Percentiles rank a stretch among this genome's conserved stretches.
These are phyloP conservation scores for Macrosiphum euphorbiae DNA, from an alignment of 2,888 invertebrate genomes.

Conservation along the genomic window DNA sequence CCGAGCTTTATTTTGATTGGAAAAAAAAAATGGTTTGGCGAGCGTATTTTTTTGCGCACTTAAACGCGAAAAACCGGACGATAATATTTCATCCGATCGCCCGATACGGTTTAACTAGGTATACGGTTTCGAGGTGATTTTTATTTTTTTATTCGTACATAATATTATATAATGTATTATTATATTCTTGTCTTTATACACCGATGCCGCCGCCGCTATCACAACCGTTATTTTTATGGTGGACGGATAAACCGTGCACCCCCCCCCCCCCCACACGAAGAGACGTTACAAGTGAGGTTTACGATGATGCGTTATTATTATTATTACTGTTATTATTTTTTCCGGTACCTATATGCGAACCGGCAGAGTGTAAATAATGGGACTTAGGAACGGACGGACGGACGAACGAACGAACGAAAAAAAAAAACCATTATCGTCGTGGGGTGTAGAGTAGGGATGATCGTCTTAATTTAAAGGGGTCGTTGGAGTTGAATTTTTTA, in stretches of 20 bases:
- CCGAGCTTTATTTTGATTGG: not conserved
- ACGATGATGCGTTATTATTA: constrained; percentile 52
- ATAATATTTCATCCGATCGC: not conserved
- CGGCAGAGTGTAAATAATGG: constrained; percentile 58
- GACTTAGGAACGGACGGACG: not conserved
- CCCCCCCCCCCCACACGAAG: not conserved
- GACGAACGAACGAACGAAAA: not conserved
- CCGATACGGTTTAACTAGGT: not conserved
- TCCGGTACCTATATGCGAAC: not conserved
- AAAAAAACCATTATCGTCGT: constrained; percentile 34
- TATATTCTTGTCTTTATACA: not conserved
- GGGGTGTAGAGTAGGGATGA: not conserved
- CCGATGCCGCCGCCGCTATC: not conserved
- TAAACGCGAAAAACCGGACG: not conserved
- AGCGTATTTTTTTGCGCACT: not conserved
- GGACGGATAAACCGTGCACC: not conserved
- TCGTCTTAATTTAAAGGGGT: constrained; percentile 58
- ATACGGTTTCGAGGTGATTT: not conserved
- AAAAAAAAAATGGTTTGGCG: not conserved
- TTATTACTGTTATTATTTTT: constrained; percentile 35
- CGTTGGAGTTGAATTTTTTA: constrained; percentile 24
- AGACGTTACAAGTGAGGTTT: constrained; percentile 38
- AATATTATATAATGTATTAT: not conserved
- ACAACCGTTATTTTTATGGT: constrained; percentile 14
- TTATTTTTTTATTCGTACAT: not conserved